These are phyloP conservation scores for Panthera uncia DNA, from an alignment of 2,113 vertebrate genomes.

Conservation along the genomic window DNA sequence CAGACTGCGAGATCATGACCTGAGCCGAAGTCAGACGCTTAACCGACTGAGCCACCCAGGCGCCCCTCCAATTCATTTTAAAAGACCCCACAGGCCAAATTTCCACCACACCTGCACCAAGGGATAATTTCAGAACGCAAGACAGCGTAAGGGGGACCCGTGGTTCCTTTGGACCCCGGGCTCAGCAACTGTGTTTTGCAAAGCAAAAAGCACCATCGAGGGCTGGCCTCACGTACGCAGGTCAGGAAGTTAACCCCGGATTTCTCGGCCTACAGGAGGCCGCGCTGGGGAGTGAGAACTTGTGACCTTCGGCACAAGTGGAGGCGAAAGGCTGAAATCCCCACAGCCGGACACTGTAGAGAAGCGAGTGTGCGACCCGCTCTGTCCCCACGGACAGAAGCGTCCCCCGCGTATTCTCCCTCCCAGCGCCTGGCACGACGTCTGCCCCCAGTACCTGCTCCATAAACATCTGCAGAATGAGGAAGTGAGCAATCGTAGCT, in stretches of 20 bases:
- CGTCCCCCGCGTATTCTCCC: fast-evolving
- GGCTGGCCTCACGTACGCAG: fast-evolving
- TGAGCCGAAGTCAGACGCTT: too few relatives aligned
- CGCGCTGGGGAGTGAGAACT: fast-evolving
- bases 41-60: too few relatives aligned
- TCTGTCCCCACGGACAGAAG: fast-evolving
- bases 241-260: neutral
- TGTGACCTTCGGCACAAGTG: neutral
- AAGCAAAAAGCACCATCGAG: fast-evolving
- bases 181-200: neutral
- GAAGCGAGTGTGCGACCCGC: fast-evolving
- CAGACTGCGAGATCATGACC: too few relatives aligned
- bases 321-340: neutral
- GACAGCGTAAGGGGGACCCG: fast-evolving
- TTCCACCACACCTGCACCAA: neutral
- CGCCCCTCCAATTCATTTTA: neutral
- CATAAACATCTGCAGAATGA: fast-evolving
- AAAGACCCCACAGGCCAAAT: neutral
- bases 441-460: neutral
- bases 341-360: fast-evolving
- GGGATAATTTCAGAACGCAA: neutral
- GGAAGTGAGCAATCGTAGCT: fast-evolving
- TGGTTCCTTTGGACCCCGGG: fast-evolving
- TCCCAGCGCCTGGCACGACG: fast-evolving
- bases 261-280: neutral